phyloP scores from a whole-genome alignment of 2,797 vertebrate species.

The Anas bahamensis region DNA sequence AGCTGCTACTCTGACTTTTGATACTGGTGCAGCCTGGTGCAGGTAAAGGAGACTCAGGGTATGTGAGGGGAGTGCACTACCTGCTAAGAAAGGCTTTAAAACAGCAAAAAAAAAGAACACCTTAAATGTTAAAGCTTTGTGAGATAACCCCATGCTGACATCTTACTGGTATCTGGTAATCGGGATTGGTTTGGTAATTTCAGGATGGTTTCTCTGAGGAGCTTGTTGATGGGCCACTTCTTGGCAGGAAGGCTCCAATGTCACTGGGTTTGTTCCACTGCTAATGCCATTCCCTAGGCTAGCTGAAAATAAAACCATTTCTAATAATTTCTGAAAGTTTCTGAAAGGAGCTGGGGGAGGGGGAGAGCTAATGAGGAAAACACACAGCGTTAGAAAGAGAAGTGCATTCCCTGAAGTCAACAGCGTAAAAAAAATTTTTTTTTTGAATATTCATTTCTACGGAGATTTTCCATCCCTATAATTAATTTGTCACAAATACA shows the following conservation, averaged over 20 bases:
- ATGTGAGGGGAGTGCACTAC: neutral
- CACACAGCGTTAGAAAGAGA: neutral
- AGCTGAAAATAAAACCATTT: constrained; percentile 50
- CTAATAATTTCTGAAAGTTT: constrained; percentile 42
- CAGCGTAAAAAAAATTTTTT: neutral
- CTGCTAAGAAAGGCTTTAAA: neutral
- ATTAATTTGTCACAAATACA: constrained; percentile 69
- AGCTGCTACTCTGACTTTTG: no score
- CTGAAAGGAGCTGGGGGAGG: constrained; percentile 3
- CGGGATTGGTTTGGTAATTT: neutral
- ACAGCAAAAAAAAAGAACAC: neutral
- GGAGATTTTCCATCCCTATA: constrained; percentile 29
- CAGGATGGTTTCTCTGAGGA: constrained; percentile 1
- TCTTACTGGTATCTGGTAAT: neutral
- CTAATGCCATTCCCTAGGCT: constrained; percentile 27
- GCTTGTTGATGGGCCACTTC: neutral
- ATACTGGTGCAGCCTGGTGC: no score
- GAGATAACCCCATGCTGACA: neutral
- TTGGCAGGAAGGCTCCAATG: neutral
- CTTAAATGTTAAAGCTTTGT: neutral
- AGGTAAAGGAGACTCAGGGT: neutral
- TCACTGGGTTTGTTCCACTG: constrained; percentile 19
- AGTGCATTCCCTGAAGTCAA: constrained; percentile 39
- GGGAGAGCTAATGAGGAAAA: constrained; percentile 36
- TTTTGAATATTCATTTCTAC: constrained; percentile 50